Evolutionary conservation across 2,888 invertebrate genomes (phyloP).

Genomic region (Heliconius aoede): DNA sequence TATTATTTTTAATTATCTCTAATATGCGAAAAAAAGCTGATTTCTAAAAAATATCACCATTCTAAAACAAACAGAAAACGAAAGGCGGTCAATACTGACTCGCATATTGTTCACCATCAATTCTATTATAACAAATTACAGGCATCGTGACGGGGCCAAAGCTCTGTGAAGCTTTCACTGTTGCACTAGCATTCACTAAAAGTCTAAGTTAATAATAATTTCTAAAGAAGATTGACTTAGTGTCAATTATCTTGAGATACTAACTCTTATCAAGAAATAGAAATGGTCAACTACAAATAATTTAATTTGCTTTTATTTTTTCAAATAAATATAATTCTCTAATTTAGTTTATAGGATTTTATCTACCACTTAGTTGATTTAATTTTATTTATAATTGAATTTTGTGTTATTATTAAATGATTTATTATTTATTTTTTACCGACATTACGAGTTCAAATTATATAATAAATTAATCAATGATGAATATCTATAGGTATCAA

Average conservation of each 20-base stretch:
- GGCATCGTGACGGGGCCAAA: conserved; percentile 6
- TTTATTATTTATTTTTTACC: too few species aligned
- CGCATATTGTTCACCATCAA: conserved; percentile 28
- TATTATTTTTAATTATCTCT: background rate
- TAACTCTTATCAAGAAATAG: too few species aligned
- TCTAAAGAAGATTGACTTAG: background rate
- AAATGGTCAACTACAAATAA: too few species aligned
- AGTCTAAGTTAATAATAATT: background rate
- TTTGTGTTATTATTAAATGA: too few species aligned
- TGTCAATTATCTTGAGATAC: background rate
- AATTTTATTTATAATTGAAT: too few species aligned
- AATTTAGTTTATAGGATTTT: too few species aligned
- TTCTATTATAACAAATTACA: conserved; percentile 42
- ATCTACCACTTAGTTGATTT: too few species aligned
- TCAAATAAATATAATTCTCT: too few species aligned
- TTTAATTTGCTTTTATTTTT: too few species aligned
- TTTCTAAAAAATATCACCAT: background rate
- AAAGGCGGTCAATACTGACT: conserved; percentile 32
- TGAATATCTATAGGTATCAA: too few species aligned
- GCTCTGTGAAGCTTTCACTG: conserved; percentile 36
- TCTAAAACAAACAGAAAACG: conserved; percentile 26
- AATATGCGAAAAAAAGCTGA: background rate
- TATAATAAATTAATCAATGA: too few species aligned
- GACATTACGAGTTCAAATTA: too few species aligned
- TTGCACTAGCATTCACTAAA: conserved; percentile 1